Evolutionary conservation across 2,888 invertebrate species (phyloP).

Genomic region (Linnaemya tessellans): DNA sequence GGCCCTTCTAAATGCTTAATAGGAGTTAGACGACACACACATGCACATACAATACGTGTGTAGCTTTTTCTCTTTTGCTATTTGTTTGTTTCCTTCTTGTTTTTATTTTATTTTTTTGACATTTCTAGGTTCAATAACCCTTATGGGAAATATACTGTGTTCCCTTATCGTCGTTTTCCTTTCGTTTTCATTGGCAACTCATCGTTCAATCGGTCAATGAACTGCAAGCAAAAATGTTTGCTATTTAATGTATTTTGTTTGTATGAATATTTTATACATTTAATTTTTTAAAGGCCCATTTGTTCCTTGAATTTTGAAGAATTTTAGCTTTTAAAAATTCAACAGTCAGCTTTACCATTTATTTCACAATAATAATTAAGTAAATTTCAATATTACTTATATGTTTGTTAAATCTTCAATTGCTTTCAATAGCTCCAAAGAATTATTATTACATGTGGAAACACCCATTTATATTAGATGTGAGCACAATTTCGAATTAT

Average conservation of each 20-base stretch:
- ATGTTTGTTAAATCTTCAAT: too few species aligned
- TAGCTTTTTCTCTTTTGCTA: constrained; percentile 19
- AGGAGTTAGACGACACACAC: not conserved
- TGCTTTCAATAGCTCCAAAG: too few species aligned
- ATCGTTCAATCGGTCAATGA: constrained; percentile 39
- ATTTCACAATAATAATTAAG: too few species aligned
- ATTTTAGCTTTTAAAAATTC: constrained; percentile 11
- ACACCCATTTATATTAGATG: not conserved
- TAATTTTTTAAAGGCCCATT: constrained; percentile 38
- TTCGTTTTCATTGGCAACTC: constrained; percentile 52
- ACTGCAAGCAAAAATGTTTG: constrained; percentile 17
- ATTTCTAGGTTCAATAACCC: constrained; percentile 65
- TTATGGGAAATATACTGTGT: constrained; percentile 46
- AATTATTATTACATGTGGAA: too few species aligned
- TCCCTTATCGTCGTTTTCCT: constrained; percentile 34
- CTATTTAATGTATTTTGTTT: constrained; percentile 6
- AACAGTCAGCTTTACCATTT: too few species aligned
- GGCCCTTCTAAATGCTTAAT: not conserved
- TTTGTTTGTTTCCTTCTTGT: not conserved
- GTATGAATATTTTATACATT: not conserved
- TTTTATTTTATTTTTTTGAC: not conserved
- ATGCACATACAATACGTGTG: not conserved
- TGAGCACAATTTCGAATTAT: not conserved
- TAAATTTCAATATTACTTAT: too few species aligned
- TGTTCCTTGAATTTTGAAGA: constrained; percentile 20